Conservation (phyloP, 2,113 vertebrate species). For the Ochotona curzoniae region DNA sequence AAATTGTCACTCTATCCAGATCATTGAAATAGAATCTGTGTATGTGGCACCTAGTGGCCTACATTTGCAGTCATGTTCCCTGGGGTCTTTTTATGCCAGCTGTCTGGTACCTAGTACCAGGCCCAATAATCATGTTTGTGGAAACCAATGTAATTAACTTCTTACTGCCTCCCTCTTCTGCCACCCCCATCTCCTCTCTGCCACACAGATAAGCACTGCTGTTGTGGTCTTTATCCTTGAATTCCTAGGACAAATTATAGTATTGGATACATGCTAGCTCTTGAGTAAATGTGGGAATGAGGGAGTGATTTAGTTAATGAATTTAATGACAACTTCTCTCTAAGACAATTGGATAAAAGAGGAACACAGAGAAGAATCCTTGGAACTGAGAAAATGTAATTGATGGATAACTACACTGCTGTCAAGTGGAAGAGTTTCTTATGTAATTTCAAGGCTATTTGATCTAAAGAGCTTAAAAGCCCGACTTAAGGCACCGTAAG, state of each 20-base stretch:
- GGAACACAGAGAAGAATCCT: neutral
- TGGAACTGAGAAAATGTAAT: neutral
- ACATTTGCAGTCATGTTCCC: neutral
- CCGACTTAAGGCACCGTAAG: neutral
- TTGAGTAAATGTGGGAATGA: constrained; percentile 27
- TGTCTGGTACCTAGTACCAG: neutral
- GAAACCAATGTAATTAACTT: neutral
- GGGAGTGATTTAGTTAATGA: neutral
- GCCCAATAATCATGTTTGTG: neutral
- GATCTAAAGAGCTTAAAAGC: neutral
- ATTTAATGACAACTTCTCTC: neutral
- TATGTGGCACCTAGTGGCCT: rapidly evolving
- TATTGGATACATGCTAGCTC: neutral
- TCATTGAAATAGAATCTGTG: neutral
- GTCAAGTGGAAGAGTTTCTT: neutral
- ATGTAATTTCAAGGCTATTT: neutral
- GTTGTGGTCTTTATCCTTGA: neutral
- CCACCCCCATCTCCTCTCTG: too few species aligned
- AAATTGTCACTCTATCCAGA: neutral
- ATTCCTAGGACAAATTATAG: neutral
- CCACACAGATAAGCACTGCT: neutral
- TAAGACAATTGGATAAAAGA: neutral
- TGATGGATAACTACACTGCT: neutral
- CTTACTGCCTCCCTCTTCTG: neutral
- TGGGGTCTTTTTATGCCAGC: neutral